These are phyloP conservation scores for Laupala kohalensis DNA, from an alignment of 1,140 invertebrate genomes.

Conservation along the genomic window DNA sequence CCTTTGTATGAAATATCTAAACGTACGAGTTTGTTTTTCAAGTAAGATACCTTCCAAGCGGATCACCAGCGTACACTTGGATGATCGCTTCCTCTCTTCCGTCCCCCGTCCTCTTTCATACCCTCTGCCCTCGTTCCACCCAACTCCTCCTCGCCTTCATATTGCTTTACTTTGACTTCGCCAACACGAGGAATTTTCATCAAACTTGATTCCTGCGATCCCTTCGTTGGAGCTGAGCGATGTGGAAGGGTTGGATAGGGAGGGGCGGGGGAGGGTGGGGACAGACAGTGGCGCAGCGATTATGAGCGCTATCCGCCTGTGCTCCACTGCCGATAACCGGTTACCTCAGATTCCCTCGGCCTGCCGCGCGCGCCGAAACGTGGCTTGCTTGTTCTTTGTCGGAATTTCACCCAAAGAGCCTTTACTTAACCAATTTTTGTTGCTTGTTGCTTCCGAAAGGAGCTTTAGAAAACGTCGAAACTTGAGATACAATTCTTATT, in stretches of 20 bases:
- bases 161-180: not conserved
- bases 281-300: not conserved
- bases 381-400: not conserved
- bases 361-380: too few species aligned
- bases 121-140: not conserved
- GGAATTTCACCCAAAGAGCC: too few species aligned
- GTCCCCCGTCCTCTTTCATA: not conserved
- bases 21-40: too few species aligned
- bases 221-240: not conserved
- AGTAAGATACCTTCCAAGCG: too few species aligned
- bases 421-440: too few species aligned
- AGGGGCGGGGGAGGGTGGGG: too few species aligned
- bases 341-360: not conserved
- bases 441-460: too few species aligned
- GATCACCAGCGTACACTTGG: too few species aligned
- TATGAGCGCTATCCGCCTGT: not conserved
- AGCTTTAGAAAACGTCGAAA: too few species aligned
- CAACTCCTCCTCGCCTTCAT: not conserved
- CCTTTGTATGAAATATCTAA: too few species aligned
- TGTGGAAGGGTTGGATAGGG: too few species aligned
- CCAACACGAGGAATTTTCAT: not conserved
- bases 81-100: not conserved
- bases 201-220: not conserved
- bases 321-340: not conserved
- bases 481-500: too few species aligned